phyloP scores from a whole-genome alignment of 1,140 invertebrate species.

The Nomia melanderi region DNA sequence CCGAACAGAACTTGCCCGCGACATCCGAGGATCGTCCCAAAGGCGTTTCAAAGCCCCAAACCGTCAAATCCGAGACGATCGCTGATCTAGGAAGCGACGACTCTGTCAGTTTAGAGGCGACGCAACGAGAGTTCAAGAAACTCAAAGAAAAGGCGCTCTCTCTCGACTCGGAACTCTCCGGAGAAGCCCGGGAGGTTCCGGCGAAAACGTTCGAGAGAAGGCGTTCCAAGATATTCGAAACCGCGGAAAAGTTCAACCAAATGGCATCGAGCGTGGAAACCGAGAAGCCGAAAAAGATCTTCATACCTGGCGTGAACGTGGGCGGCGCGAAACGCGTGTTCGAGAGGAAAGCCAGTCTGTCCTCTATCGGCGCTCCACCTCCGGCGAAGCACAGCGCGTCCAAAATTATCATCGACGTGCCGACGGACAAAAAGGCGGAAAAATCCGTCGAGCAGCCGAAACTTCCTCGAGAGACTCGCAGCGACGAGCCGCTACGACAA shows the following conservation, averaged over 20 bases:
- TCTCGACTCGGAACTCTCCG: conserved; percentile 38
- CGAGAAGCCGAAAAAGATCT: conserved; percentile 89
- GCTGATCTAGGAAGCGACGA: neutral
- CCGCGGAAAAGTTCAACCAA: conserved; percentile 87
- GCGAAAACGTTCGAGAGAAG: conserved; percentile 81
- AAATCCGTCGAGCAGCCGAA: conserved; percentile 32
- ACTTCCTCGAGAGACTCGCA: conserved; percentile 51
- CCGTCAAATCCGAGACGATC: neutral
- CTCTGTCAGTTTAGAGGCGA: conserved; percentile 39
- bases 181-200: conserved; percentile 54
- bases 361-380: conserved; percentile 76
- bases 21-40: neutral
- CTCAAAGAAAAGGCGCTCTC: conserved; percentile 71
- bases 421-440: conserved; percentile 46
- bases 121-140: conserved; percentile 67
- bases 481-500: neutral
- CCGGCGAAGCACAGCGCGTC: conserved; percentile 52
- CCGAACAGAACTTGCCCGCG: neutral
- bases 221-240: conserved; percentile 86
- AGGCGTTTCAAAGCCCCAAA: neutral
- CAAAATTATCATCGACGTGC: conserved; percentile 75
- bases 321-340: conserved; percentile 92
- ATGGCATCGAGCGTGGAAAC: conserved; percentile 74
- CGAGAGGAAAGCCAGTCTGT: conserved; percentile 88
- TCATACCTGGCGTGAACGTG: conserved; percentile 90